These are phyloP conservation scores for Cryptosula pallasiana DNA, from an alignment of 2,888 invertebrate genomes.

Conservation along the genomic window DNA sequence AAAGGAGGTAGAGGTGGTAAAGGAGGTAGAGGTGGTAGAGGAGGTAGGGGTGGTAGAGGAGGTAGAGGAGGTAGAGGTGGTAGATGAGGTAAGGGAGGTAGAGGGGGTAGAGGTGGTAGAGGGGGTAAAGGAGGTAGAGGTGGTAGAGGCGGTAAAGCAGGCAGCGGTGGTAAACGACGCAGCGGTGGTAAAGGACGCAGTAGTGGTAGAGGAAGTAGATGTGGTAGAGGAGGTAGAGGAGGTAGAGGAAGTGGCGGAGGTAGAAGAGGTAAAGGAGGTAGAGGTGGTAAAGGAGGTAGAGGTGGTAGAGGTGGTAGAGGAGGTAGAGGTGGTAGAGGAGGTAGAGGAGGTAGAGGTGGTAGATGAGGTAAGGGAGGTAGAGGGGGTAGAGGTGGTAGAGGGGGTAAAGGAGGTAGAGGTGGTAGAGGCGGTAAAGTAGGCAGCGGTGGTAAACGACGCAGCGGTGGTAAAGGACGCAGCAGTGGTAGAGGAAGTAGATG, in stretches of 20 bases:
- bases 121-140: too few relatives aligned
- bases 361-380: not conserved
- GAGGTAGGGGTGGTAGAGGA: too few relatives aligned
- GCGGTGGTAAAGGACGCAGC: not conserved
- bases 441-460: not conserved
- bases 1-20: not conserved
- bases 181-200: not conserved
- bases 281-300: not conserved
- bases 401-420: not conserved
- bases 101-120: too few relatives aligned
- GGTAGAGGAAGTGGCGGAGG: not conserved
- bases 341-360: not conserved
- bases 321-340: not conserved
- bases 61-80: not conserved
- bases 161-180: not conserved
- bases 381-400: not conserved
- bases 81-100: not conserved
- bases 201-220: not conserved
- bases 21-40: not conserved
- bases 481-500: not conserved
- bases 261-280: not conserved
- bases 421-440: not conserved
- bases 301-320: not conserved
- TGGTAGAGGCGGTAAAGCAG: not conserved
- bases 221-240: not conserved